Percentiles rank a stretch among this genome's conserved stretches.
Evolutionary conservation across 2,113 vertebrate species (phyloP).

Genomic region (Laterallus jamaicensis): DNA sequence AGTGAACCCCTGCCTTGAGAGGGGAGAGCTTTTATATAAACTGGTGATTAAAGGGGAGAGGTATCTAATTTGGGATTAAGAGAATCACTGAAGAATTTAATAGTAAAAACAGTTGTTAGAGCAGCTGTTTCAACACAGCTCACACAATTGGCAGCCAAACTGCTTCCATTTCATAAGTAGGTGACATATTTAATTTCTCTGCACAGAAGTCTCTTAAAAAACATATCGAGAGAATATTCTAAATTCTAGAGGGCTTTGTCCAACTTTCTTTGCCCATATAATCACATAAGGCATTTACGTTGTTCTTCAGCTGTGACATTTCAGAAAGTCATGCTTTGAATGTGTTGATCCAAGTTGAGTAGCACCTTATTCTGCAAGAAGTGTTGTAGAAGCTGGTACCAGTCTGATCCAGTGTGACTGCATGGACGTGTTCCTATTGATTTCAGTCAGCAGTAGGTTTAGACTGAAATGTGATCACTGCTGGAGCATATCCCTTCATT

Average conservation of each 20-base stretch:
- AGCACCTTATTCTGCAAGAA: background rate
- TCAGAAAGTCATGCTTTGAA: background rate
- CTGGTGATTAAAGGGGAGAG: slow-evolving; percentile 37
- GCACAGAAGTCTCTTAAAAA: slow-evolving; percentile 27
- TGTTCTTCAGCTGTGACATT: background rate
- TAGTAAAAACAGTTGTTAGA: slow-evolving; percentile 39
- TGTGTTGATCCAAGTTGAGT: background rate
- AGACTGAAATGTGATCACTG: background rate
- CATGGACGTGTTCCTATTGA: background rate
- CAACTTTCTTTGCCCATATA: background rate
- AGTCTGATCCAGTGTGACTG: background rate
- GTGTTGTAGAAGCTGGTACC: background rate
- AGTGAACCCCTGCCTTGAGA: slow-evolving; percentile 18
- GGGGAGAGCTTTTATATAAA: slow-evolving; percentile 29
- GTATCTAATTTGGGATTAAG: slow-evolving; percentile 50
- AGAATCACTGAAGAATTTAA: slow-evolving; percentile 43
- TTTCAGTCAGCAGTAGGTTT: background rate
- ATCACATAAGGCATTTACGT: background rate
- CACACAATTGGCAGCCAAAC: slow-evolving; percentile 26
- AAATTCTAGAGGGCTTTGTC: slow-evolving; percentile 7
- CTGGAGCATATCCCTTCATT: background rate
- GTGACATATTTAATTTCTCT: slow-evolving; percentile 68
- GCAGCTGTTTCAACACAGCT: slow-evolving; percentile 47
- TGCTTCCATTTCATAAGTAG: slow-evolving; percentile 34
- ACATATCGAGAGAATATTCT: slow-evolving; percentile 42